Evolutionary conservation across 2,888 invertebrate species (phyloP), one percentile per base, ranked within the genome.

Genomic region (Psylliodes chrysocephalus): DNA sequence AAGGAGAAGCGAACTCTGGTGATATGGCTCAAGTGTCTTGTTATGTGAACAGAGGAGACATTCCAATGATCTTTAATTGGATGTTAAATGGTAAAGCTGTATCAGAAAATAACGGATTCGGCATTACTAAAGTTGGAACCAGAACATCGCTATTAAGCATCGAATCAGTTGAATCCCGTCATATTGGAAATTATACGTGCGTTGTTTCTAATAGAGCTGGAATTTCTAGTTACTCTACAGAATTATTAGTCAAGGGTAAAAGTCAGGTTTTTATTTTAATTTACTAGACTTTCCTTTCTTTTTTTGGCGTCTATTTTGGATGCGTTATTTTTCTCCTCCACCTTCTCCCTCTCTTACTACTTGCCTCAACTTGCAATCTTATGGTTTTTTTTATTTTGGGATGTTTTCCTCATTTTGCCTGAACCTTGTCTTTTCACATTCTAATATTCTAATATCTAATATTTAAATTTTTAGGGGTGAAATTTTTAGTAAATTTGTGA

Each of bases 21-120:
- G 77, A 78, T 33, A 76, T 71, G 44, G 71, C 72, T 7, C 74
- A 75, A 65, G 85, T 90, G 69, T 88, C 88, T 74, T 92, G 91
- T 82, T 89, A 88, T 56, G 87, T 90, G 70, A 86, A 88, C 71
- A 89, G 90, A 78, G 92, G 94, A 67, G 93, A 94, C 83, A 84
- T 90, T 72, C 93, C 93, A 8, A 85, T 94, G 63, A 87, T 86
- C 68, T 89, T 94, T 65, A 85, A 85, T 54, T 94, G 94, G 93
- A 86, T 87, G 70, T 86, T 91, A 74, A 88, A 91, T 75, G 85
- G 84, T 64, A 82, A 85, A 78, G 82, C 85, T 38, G 83, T 88
- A 63, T 85, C 86, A 68, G 81, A 86, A 71, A 81, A 82, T 70
- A 81, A 83, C 62, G 84, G 71, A 28, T 71, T 78, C 25, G 72